Conservation (phyloP, 2,888 invertebrate species). For the Anarsia innoxiella region DNA sequence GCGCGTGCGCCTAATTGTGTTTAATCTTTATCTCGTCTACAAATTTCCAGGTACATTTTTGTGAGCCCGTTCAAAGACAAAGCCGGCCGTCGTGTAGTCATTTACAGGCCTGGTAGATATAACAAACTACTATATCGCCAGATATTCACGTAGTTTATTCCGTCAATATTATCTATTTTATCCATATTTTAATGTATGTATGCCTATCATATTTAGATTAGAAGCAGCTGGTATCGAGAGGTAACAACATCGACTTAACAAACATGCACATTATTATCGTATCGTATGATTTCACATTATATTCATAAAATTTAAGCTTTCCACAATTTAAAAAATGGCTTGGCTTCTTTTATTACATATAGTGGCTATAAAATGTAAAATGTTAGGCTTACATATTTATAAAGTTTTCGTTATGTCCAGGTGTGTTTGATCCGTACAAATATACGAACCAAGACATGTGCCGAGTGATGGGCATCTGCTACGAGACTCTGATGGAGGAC, state of each 20-base stretch:
- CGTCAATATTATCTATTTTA: neutral
- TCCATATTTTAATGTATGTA: neutral
- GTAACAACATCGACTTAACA: too few relatives aligned
- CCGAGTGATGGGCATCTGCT: constrained; percentile 83
- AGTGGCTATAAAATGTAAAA: too few relatives aligned
- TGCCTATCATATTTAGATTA: constrained; percentile 1
- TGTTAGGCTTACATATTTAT: too few relatives aligned
- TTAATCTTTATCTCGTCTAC: too few relatives aligned
- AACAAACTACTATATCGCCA: constrained; percentile 11
- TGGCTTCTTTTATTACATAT: too few relatives aligned
- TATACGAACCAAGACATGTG: constrained; percentile 87
- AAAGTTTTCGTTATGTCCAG: too few relatives aligned
- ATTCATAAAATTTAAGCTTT: too few relatives aligned
- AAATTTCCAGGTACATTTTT: constrained; percentile 81
- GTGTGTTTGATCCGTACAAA: constrained; percentile 85
- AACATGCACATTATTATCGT: too few relatives aligned
- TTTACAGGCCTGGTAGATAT: constrained; percentile 83
- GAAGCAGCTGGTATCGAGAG: neutral
- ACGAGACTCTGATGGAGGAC: constrained; percentile 87
- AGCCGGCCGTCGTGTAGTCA: constrained; percentile 82
- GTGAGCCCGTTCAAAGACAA: constrained; percentile 85
- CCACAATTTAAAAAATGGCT: too few relatives aligned
- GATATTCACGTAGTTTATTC: neutral
- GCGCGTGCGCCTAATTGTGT: too few relatives aligned
- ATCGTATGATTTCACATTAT: too few relatives aligned